phyloP scores from a whole-genome alignment of 1,140 invertebrate genomes.

The Trialeurodes vaporariorum region DNA sequence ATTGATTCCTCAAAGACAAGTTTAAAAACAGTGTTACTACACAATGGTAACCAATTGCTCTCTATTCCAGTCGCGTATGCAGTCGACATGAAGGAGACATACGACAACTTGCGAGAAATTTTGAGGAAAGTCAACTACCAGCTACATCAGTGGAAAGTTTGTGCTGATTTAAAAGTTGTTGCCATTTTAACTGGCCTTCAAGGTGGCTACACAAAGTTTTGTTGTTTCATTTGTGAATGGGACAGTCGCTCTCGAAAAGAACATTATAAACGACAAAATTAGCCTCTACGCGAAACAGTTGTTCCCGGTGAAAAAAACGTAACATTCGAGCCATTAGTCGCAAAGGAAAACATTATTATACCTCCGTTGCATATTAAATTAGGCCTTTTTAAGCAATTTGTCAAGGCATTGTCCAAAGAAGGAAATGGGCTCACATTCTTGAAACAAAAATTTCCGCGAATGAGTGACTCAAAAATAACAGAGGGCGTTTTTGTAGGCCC shows the following conservation, averaged over 20 bases:
- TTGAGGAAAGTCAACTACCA: constrained; percentile 3
- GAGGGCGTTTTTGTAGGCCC: constrained; percentile 20
- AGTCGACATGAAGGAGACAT: constrained; percentile 11
- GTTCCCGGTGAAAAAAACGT: constrained; percentile 28
- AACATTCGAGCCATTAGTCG: constrained; percentile 24
- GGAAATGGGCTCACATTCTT: constrained; percentile 17
- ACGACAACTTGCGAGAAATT: constrained; percentile 7
- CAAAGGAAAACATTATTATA: constrained; percentile 28
- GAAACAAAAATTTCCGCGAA: neutral
- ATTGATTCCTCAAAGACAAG: constrained; percentile 16
- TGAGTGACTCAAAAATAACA: constrained; percentile 7
- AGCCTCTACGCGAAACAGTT: constrained; percentile 26
- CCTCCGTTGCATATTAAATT: constrained; percentile 34
- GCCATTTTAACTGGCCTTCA: constrained; percentile 24
- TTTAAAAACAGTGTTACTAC: constrained; percentile 16
- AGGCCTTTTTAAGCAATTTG: constrained; percentile 31
- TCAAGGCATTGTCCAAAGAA: constrained; percentile 29
- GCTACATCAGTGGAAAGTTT: constrained; percentile 12
- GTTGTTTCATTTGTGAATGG: constrained; percentile 36
- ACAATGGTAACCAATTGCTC: constrained; percentile 13
- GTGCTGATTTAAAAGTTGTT: constrained; percentile 16
- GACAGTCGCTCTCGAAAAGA: constrained; percentile 30
- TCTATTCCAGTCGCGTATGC: constrained; percentile 13
- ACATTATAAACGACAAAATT: constrained; percentile 32
- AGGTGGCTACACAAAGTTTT: constrained; percentile 34